Base-by-base conservation (phyloP, 2,888 invertebrate species). In the Tipula lateralis region DNA sequence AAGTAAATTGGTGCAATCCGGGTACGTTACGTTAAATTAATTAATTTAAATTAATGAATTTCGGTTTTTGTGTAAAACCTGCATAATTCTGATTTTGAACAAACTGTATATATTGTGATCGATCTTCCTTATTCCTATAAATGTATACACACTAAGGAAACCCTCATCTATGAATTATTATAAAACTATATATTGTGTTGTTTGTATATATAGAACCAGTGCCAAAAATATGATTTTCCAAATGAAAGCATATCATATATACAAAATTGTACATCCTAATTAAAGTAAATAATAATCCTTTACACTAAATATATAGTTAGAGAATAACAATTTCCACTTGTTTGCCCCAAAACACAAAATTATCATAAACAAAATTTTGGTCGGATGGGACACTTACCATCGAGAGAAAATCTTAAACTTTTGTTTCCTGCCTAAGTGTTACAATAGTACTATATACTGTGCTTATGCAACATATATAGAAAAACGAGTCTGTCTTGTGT, bases 311-410 rank as follows among this genome's bases (percentile, higher is more conserved):
- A 1, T 36, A 36, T n/a, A 66, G 66, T 66, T 19, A 66, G 19
- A 66, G 24, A 66, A 24, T 12, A n/a, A 66, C 19, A 24, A 66
- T 66, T 24, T 66, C 24, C 66, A 66, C 66, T 66, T 66, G 66
- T 66, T 66, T 66, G 66, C 66, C 24, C 1, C 66, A 66, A 66
- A 66, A 66, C 66, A 66, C 66, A 66, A 66, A 66, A 66, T 66
- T 66, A 66, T 24, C 66, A 66, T 66, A 66, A 66, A 66, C 66
- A 24, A 66, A 66, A 66, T 66, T 66, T 66, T 66, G 66, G 24
- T 66, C 66, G 66, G 66, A 66, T 66, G 66, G 66, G 66, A 66
- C 66, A 66, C 66, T 66, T 24, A 66, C 66, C 66, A 66, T n/a
- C n/a, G 24, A 66, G 66, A 66, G 66, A 66, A 66, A 66, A 66